Evolutionary conservation across 1,140 invertebrate species (phyloP), one percentile per base, ranked within the genome.

Genomic region (Pentalonia nigronervosa): DNA sequence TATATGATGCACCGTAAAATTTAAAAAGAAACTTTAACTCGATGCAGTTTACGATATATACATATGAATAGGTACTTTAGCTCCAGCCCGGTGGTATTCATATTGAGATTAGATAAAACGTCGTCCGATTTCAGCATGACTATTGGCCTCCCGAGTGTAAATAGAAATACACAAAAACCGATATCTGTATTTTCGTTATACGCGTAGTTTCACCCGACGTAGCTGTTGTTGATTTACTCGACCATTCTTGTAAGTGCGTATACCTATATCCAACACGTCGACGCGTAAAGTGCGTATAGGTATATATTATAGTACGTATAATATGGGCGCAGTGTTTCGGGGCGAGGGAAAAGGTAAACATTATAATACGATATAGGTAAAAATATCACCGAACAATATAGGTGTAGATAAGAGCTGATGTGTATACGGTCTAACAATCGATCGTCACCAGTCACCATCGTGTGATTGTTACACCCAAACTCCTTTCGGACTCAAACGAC

Each of bases 21-120:
- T 41, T 41, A 41, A 14, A 25, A 45, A 76, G n/a, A 76, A 67
- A 67, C 60, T 67, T 11, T 45, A 84, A 45, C 83, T 86, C 6
- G 14, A 30, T 47, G 34, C 7, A 83, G 34, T 9, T 14, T 81
- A n/a, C 30, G 30, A 30, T 67, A 41, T 45, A 30, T 30, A 30
- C 9, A 7, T 53, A 21, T 20, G 50, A 1, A 20, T 7, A 53
- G 50, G 50, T 53, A 47, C 84, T 88, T 48, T 21, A 7, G 23
- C 36, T 41, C 83, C 41, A 1, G 23, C 36, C 9, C 86, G 81
- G 86, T 34, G n/a, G 20, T 21, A 60, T 76, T 34, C 60, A 11
- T 50, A 48, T n/a, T 20, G 41, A 50, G 87, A 88, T 88, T 53
- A 88, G 87, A 88, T 88, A 88, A 88, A 88, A 88, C 86, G 47